Evolutionary conservation across 2,888 invertebrate genomes (phyloP), one percentile per base, ranked within the genome.

Genomic region (Aspidiotus destructor): DNA sequence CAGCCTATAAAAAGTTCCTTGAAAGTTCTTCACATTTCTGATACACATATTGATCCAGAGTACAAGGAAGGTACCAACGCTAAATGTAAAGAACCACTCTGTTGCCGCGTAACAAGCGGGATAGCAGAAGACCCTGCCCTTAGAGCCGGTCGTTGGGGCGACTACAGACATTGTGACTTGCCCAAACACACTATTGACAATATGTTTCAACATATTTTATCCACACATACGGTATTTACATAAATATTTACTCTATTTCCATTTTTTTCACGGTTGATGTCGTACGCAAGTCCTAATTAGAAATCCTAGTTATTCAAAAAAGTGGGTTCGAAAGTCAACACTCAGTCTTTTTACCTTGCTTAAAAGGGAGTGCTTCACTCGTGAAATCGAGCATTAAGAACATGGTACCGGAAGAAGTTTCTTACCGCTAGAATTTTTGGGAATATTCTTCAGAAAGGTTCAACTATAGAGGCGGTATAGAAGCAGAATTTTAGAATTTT

Each of bases 61-160:
- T 98, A 98, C 76, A 85, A 87, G 70, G 90, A 89, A 81, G 92
- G 89, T 72, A 84, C 90, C 8, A 94, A 95, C 76, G 95, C 95
- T 0, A 89, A 92, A 72, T 98, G 97, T 77, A 87, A 88, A 71
- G 92, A 97, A 77, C 97, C 97, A 0, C 81, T 97, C 3, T 98
- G 97, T 77, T 98, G 98, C 77, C 83, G 92, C 15, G 79, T 87
- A 28, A 90, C 90, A 13, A 91, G 86, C 75, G 92, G 92, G 0
- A 28, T 28, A 28, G 84, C 86, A 2, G 86, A 83, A 69, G 85
- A 83, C 52, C 85, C 89, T 1, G 87, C 87, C 72, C 84, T 85
- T 13, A 89, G 88, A 1, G 96, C 97, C 0, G 96, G 96, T 9
- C 86, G 88, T 74, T 98, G 96, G 95, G 97, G 97, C 11, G 95